Conservation (phyloP, 1,140 invertebrate genomes). For the Trachymyrmex cornetzi region DNA sequence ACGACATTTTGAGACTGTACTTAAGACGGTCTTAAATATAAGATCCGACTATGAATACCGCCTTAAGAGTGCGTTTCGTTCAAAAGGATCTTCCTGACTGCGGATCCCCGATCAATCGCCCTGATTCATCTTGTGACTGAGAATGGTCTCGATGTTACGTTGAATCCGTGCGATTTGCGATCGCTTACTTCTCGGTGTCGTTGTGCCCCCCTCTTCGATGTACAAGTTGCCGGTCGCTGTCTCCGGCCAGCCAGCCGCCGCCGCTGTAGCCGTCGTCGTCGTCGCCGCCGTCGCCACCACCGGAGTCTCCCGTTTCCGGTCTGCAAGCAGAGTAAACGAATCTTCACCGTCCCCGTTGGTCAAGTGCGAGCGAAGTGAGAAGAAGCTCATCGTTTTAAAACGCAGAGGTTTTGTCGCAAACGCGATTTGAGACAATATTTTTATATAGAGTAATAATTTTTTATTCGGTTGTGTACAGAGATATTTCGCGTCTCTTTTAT, state of each 20-base stretch:
- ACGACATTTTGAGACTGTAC: no score
- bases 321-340: conserved; percentile 68
- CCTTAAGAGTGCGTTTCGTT: no score
- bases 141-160: conserved; percentile 83
- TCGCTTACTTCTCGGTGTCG: conserved; percentile 74
- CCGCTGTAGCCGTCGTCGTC: conserved; percentile 66
- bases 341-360: conserved; percentile 21
- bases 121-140: conserved; percentile 76
- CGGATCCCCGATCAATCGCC: not conserved
- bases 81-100: not conserved
- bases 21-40: no score
- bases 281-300: conserved; percentile 58
- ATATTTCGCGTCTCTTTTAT: not conserved
- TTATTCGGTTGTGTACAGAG: not conserved
- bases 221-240: conserved; percentile 81
- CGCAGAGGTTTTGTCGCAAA: not conserved
- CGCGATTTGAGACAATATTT: not conserved
- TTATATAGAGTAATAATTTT: not conserved
- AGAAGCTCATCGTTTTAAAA: conserved; percentile 10
- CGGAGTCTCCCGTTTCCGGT: conserved; percentile 81
- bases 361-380: conserved; percentile 24
- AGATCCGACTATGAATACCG: no score
- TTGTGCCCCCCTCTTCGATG: conserved; percentile 80
- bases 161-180: conserved; percentile 81
- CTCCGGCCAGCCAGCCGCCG: conserved; percentile 80